phyloP scores from a whole-genome alignment of 2,113 vertebrate species.

The Lota lota region DNA sequence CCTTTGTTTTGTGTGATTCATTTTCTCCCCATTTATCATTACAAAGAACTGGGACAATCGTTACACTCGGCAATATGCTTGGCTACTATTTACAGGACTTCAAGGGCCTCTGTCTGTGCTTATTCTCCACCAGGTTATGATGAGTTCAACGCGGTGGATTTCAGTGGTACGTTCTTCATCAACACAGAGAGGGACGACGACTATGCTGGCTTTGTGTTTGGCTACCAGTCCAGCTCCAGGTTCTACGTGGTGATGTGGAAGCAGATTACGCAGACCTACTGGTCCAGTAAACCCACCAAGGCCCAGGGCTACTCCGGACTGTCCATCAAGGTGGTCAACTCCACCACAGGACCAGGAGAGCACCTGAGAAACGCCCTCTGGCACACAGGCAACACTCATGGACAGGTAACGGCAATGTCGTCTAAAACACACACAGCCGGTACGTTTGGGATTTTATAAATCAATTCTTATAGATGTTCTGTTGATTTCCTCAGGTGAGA shows the following conservation, averaged over 20 bases:
- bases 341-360: constrained; percentile 94
- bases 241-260: constrained; percentile 99
- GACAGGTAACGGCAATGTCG: constrained; percentile 79
- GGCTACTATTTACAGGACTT: too few species aligned
- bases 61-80: background rate
- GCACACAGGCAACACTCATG: constrained; percentile 95
- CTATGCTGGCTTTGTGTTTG: constrained; percentile 97
- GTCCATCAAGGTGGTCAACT: constrained; percentile 98
- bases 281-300: constrained; percentile 91
- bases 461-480: background rate
- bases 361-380: constrained; percentile 97
- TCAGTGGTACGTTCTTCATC: constrained; percentile 99
- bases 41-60: too few species aligned
- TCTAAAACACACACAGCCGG: background rate
- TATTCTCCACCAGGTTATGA: constrained; percentile 81
- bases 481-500: constrained; percentile 78
- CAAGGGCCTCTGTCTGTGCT: background rate
- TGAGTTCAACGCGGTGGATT: constrained; percentile 96
- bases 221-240: constrained; percentile 97
- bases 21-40: background rate
- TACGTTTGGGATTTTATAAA: background rate
- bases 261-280: constrained; percentile 97
- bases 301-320: constrained; percentile 97
- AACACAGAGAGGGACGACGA: constrained; percentile 97
- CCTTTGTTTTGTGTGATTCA: background rate